Evolutionary conservation across 2,113 vertebrate species (phyloP).

Genomic region (Sylvietta virens): DNA sequence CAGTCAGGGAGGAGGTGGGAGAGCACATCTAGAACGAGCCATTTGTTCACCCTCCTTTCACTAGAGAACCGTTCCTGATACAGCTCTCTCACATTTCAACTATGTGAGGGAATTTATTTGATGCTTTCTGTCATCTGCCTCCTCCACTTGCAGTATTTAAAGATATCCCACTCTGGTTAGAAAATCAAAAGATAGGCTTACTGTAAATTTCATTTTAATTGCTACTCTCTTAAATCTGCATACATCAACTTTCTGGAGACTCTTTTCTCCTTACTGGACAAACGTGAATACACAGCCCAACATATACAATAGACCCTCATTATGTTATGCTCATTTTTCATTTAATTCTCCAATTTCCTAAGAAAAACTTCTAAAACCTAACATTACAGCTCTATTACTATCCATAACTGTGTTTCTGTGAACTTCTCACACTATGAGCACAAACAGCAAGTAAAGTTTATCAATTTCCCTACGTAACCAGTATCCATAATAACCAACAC

Average conservation of each 20-base stretch:
- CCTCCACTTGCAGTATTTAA: background rate
- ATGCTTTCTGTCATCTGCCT: background rate
- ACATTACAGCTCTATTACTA: background rate
- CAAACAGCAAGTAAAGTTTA: background rate
- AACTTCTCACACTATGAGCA: background rate
- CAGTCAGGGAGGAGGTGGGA: background rate
- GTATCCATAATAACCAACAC: background rate
- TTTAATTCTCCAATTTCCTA: background rate
- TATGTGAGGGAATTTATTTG: background rate
- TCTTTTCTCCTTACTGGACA: background rate
- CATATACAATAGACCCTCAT: background rate
- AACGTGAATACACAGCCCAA: accelerated
- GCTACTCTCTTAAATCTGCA: background rate
- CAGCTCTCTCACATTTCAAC: background rate
- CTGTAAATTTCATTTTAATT: background rate
- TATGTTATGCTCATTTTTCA: background rate
- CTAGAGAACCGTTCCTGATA: background rate
- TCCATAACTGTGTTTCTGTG: background rate
- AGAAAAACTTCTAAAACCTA: background rate
- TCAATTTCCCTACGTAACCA: background rate
- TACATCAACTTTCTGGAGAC: background rate
- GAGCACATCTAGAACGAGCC: background rate
- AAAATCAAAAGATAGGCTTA: background rate
- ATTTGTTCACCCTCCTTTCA: background rate
- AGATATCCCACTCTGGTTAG: background rate